A percentile compares a stretch with the other conserved stretches of the same genome.
These are phyloP conservation scores for Drosophila lowei DNA, from an alignment of 1,140 invertebrate genomes.

Conservation along the genomic window DNA sequence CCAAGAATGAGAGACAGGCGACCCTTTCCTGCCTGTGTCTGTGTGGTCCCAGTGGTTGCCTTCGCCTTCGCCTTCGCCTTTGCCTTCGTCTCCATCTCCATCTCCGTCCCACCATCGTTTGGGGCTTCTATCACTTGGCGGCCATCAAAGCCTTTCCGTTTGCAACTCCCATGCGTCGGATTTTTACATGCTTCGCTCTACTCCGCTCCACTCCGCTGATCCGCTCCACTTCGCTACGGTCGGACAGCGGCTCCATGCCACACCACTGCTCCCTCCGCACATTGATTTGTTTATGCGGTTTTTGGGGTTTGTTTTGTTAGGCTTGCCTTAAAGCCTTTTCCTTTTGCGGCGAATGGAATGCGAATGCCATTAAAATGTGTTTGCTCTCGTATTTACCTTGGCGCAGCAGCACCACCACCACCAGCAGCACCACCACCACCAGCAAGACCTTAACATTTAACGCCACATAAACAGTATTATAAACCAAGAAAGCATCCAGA, in stretches of 20 bases:
- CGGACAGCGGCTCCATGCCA: too few relatives aligned
- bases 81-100: too few relatives aligned
- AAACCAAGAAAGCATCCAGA: conserved; percentile 52
- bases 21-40: conserved; percentile 48
- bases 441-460: conserved; percentile 63
- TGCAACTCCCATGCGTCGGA: conserved; percentile 57
- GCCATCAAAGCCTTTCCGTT: conserved; percentile 63
- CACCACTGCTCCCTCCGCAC: conserved; percentile 19
- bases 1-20: conserved; percentile 28
- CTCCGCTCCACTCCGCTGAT: too few relatives aligned
- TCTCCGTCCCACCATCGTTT: neutral
- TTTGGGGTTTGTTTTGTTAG: conserved; percentile 71
- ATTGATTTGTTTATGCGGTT: conserved; percentile 77
- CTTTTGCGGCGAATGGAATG: conserved; percentile 50
- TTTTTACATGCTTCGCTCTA: conserved; percentile 16
- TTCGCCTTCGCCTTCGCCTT: conserved; percentile 11
- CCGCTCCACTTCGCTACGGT: too few relatives aligned
- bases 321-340: conserved; percentile 57
- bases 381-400: conserved; percentile 79
- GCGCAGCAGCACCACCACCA: conserved; percentile 9
- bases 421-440: too few relatives aligned
- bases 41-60: conserved; percentile 44
- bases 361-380: conserved; percentile 79
- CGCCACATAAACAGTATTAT: conserved; percentile 77
- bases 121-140: conserved; percentile 68